phyloP scores from a whole-genome alignment of 2,888 invertebrate genomes.

The Sepioteuthis lessoniana region DNA sequence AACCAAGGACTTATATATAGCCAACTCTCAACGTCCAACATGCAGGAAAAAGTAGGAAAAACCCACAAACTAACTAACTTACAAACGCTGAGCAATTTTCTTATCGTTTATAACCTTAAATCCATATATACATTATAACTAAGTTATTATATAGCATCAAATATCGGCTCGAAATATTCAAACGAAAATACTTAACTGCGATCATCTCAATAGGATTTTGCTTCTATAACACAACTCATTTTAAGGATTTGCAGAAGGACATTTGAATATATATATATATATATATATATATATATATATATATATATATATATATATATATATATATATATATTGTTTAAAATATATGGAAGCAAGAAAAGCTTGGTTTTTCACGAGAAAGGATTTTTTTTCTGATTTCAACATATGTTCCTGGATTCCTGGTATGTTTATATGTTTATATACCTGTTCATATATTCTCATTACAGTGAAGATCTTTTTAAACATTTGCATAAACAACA shows the following conservation, averaged over 20 bases:
- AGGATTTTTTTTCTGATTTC: neutral
- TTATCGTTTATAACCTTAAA: neutral
- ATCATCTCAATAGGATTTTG: neutral
- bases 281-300: neutral
- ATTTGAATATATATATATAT: neutral
- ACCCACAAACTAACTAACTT: too few relatives aligned
- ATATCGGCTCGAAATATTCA: neutral
- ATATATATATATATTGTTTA: neutral
- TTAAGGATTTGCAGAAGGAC: neutral
- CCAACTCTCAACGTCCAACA: too few relatives aligned
- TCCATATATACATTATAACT: neutral
- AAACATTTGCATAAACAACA: too few relatives aligned
- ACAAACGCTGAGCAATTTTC: neutral
- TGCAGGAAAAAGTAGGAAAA: neutral
- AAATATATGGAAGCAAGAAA: neutral
- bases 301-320: slow-evolving; percentile 13
- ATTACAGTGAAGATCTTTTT: too few relatives aligned
- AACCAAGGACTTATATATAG: neutral
- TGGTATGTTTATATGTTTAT: too few relatives aligned
- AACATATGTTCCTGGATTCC: neutral
- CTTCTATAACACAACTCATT: neutral
- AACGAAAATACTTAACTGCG: neutral
- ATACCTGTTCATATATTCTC: too few relatives aligned
- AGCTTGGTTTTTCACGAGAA: neutral
- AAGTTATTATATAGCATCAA: neutral